Evolutionary conservation across 2,797 vertebrate species (phyloP).

Genomic region (Falco novaeseelandiae): DNA sequence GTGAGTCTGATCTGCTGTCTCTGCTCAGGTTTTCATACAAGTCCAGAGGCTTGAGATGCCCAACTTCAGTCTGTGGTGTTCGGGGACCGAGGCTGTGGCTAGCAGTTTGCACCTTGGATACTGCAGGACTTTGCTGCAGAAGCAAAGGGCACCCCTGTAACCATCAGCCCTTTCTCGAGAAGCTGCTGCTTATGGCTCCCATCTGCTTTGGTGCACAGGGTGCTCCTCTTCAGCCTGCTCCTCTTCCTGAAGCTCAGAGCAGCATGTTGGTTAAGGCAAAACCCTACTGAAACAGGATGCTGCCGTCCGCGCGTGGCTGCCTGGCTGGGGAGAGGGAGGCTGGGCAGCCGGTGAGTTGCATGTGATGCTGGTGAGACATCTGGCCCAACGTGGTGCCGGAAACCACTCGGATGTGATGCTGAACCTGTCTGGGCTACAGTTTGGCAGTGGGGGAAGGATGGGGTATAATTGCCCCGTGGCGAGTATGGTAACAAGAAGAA

Average conservation of each 20-base stretch:
- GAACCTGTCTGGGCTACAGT: not conserved
- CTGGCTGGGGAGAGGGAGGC: not conserved
- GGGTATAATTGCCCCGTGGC: not conserved
- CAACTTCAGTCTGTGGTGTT: not conserved
- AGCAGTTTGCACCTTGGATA: not conserved
- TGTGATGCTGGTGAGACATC: not conserved
- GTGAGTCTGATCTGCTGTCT: not conserved
- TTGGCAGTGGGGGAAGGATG: not conserved
- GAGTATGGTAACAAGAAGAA: not conserved
- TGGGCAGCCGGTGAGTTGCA: not conserved
- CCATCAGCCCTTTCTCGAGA: not conserved
- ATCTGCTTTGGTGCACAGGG: not conserved
- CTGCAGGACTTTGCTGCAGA: not conserved
- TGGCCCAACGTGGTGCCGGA: accelerated
- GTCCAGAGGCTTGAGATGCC: not conserved
- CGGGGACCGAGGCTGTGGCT: not conserved
- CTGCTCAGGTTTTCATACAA: not conserved
- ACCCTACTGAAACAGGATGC: accelerated
- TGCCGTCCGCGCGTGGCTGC: accelerated
- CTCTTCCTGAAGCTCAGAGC: not conserved
- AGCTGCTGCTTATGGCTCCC: not conserved
- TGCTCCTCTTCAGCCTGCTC: not conserved
- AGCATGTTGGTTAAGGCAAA: not conserved
- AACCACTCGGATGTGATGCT: not conserved
- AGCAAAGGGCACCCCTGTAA: not conserved